Evolutionary conservation across 2,888 invertebrate species (phyloP), one percentile per base, ranked within the genome.

Genomic region (Mechanitis mazaeus): DNA sequence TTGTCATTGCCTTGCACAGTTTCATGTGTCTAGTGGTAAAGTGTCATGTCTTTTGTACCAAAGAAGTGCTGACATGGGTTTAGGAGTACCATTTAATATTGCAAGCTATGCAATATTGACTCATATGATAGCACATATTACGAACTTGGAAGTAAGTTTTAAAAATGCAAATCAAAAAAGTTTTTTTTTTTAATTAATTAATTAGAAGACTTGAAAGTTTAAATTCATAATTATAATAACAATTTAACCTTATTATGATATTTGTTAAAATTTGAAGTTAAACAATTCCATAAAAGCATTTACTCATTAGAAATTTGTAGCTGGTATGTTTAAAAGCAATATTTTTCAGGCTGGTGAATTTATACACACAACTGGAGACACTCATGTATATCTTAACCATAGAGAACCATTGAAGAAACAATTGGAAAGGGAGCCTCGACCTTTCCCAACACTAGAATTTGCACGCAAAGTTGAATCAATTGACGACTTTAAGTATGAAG

Each of bases 31-130:
- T 1, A 87, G 92, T 71, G 94, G 93, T 1, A 95, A 96, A 80
- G 87, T 99, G 1, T 97, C 97, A 0, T 98, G 98, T 76, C 95
- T 97, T 72, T 83, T 99, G 69, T 98, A 98, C 80, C 99, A 99
- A 84, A 92, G 99, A 68, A 98, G 98, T 72, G 99, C 97, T 6
- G 99, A 99, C 80, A 96, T 99, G 95, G 98, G 98, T 2, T 91
- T 99, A 1, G 99, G 99, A n/a, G 98, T 98, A 0, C 98, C 98
- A 11, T 99, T 99, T 83, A 99, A 99, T 84, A 97, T 99, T 72
- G 98, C 99, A 56, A 98, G 98, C 72, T 99, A 99, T 85, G 93
- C 98, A 1, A 82, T 99, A 38, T 91, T 99, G 3, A 98, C 98
- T 2, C 95, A 95, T 74, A 98, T 99, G 97, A 95, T 99, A 69